Percentiles rank a stretch among this genome's conserved stretches.
These are phyloP conservation scores for Sporophila hypoxantha DNA, from an alignment of 2,113 vertebrate genomes.

Conservation along the genomic window DNA sequence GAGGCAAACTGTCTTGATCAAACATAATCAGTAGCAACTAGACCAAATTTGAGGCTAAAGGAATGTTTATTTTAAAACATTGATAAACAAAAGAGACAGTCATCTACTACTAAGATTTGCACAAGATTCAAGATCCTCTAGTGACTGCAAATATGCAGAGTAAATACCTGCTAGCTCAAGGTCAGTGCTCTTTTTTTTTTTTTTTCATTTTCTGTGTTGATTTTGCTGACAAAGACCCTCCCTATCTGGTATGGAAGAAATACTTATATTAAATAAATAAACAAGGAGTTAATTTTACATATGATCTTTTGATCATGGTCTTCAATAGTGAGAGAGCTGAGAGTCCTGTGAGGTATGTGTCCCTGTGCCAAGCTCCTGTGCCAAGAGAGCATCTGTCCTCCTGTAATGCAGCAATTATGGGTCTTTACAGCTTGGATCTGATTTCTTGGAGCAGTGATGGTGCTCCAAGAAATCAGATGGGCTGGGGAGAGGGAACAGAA, in stretches of 20 bases:
- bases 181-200: not conserved
- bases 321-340: not conserved
- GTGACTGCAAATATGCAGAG: not conserved
- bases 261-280: not conserved
- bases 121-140: not conserved
- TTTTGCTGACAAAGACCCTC: not conserved
- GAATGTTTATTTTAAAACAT: not conserved
- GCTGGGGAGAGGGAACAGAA: not conserved
- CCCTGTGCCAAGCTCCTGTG: not conserved
- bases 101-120: not conserved
- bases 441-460: not conserved
- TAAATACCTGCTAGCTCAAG: not conserved
- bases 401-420: not conserved
- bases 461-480: too few species aligned
- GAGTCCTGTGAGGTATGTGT: not conserved
- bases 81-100: not conserved
- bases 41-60: not conserved
- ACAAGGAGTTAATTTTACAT: not conserved
- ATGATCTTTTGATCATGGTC: not conserved
- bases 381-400: conserved; percentile 6
- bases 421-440: conserved; percentile 6
- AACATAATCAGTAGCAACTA: not conserved
- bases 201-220: not conserved
- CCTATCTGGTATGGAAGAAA: not conserved
- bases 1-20: not conserved